Evolutionary conservation across 2,888 invertebrate species (phyloP), one percentile per base, ranked within the genome.

Genomic region (Xestobium rufovillosum): DNA sequence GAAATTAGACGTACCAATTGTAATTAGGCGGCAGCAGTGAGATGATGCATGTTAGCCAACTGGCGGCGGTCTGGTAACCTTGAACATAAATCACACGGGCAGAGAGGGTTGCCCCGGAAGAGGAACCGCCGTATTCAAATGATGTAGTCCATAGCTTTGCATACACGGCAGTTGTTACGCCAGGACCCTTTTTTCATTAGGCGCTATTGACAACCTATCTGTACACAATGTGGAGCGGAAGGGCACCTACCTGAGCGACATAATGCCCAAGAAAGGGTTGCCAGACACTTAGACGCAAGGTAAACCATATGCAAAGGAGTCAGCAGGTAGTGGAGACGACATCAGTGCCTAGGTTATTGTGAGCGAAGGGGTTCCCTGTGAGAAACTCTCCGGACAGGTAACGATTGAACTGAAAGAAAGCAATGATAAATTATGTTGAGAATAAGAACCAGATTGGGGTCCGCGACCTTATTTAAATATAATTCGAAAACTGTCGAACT

Each of bases 401-500:
- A 60, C 57, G 55, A 56, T 53, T 51, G 51, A 52, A 56, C 56
- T 57, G 58, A 53, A 55, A 56, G 23, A 19, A 19, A 19, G 23
- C 58, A 57, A 59, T 60, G 60, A 60, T 60, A 60, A 61, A 59
- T 59, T 61, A 53, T 52, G 44, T 55, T 47, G 42, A 47, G 53
- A 52, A 53, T 52, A 48, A 53, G 50, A 45, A 50, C 53, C 44
- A 46, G 47, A 49, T 47, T 49, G 46, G 46, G 49, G 48, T 47
- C 44, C 49, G 52, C 52, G 56, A 48, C 53, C 57, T 59, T 51
- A 60, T 61, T 60, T 62, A 58, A 63, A 61, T 63, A 61, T 62
- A 54, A 62, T 63, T 63, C 61, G 59, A 51, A 53, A 61, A 60
- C 59, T 63, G 60, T 61, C 63, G 61, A 59, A 58, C 58, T 56